Evolutionary conservation across 2,113 vertebrate species (phyloP), one percentile per base, ranked within the genome.

Genomic region (Pterocles gutturalis): DNA sequence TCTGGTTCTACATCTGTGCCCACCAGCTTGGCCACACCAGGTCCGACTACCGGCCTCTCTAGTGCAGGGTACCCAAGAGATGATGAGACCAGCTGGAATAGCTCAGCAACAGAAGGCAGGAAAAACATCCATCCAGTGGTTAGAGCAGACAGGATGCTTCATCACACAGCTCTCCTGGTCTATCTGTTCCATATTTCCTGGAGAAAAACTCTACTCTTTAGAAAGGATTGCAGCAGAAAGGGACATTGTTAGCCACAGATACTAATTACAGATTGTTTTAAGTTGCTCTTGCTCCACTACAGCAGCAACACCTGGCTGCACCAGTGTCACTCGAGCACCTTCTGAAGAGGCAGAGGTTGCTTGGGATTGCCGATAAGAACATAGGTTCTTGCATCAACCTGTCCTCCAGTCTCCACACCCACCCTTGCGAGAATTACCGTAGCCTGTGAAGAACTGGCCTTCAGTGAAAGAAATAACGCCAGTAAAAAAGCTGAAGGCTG

Each of bases 241-340:
- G 43, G 76, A 60, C 33, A 66, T 34, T 41, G 45, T 61, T 60
- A 65, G 48, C 79, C 62, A 88, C 54, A 69, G 45, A 22, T 73
- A 82, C 70, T 85, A 53, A 71, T 64, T 77, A 88, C 22, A 88
- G 83, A 93, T 79, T 84, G 76, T 24, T 90, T 87, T 71, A 71
- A 91, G 62, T 20, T 89, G 89, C 87, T 92, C 48, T 81, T 60
- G 73, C 24, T 78, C 18, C 83, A 78, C 26, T 80, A 60, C 73
- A 82, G 86, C 67, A 94, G 76, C 80, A 83, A 53, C 53, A 71
- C 6, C 20, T 17, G 70, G 61, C 80, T 96, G 94, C 81, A 69
- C 28, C 76, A 48, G 57, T 45, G 49, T 25, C 61, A 75, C 72
- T 57, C 0, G 0, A 90, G 76, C 79, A 71, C 13, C 48, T 75